A percentile compares a stretch with the other conserved stretches of the same genome.
Conservation (phyloP, 2,113 vertebrate species). For the Chloropsis cyanopogon region DNA sequence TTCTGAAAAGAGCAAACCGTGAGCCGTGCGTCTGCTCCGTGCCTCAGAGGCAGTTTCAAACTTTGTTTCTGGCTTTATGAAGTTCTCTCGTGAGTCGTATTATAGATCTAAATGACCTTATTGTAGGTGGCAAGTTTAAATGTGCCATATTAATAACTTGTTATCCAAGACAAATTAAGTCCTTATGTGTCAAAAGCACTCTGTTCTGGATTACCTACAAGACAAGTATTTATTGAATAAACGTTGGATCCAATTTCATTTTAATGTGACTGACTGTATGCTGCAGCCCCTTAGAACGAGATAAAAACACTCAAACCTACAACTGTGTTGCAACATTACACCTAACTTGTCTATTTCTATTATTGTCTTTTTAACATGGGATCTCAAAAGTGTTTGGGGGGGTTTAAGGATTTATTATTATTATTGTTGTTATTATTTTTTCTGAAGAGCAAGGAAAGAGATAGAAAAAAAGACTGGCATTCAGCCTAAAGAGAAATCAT, state of each 20-base stretch:
- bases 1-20: neutral
- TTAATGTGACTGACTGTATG: slow-evolving; percentile 78
- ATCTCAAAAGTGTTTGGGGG: slow-evolving; percentile 28
- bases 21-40: neutral
- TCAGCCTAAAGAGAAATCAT: slow-evolving; percentile 95
- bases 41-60: neutral
- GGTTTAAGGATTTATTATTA: slow-evolving; percentile 1
- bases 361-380: slow-evolving; percentile 67
- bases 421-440: slow-evolving; percentile 50
- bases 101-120: slow-evolving; percentile 71
- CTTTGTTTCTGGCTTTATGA: slow-evolving; percentile 25
- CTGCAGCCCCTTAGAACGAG: slow-evolving; percentile 70
- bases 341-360: slow-evolving; percentile 77
- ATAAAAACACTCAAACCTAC: slow-evolving; percentile 71
- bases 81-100: slow-evolving; percentile 49
- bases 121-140: slow-evolving; percentile 78
- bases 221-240: slow-evolving; percentile 86
- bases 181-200: slow-evolving; percentile 80
- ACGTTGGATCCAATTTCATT: slow-evolving; percentile 82
- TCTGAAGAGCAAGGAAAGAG: slow-evolving; percentile 62
- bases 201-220: slow-evolving; percentile 78
- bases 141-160: slow-evolving; percentile 80
- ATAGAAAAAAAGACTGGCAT: slow-evolving; percentile 83
- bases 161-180: slow-evolving; percentile 83
- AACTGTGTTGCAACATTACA: slow-evolving; percentile 68